Conservation (phyloP, 2,113 vertebrate genomes). For the Mustela lutreola region DNA sequence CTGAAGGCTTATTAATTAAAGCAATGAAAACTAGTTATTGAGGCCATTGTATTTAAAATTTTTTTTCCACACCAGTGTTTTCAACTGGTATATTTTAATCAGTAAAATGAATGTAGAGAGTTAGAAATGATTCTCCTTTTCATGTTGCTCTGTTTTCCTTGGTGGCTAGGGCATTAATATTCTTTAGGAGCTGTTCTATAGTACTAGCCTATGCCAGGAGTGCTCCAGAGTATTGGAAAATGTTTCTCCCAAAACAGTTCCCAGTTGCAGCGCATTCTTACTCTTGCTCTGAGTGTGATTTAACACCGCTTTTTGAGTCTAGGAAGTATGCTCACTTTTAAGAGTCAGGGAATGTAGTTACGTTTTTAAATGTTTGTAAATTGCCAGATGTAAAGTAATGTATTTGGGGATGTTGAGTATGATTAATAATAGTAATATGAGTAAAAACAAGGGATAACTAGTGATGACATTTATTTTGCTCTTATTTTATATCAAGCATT, state of each 20-base stretch:
- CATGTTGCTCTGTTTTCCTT: neutral
- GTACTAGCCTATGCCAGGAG: neutral
- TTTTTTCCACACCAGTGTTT: neutral
- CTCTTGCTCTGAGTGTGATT: neutral
- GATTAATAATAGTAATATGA: conserved; percentile 21
- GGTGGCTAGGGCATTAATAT: neutral
- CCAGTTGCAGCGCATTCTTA: neutral
- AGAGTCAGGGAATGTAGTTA: conserved; percentile 16
- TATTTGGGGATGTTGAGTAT: neutral
- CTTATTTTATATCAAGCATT: neutral
- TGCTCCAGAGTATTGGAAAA: neutral
- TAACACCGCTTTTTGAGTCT: neutral
- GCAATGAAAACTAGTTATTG: neutral
- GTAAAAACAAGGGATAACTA: neutral
- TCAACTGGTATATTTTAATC: conserved; percentile 4
- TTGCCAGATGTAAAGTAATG: conserved; percentile 33
- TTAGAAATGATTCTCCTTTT: conserved; percentile 12
- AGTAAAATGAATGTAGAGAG: neutral
- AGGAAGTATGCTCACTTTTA: conserved; percentile 39
- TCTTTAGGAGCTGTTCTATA: neutral
- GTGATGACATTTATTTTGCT: neutral
- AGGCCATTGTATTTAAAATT: neutral
- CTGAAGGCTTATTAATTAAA: neutral
- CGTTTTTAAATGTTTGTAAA: neutral
- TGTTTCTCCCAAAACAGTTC: neutral